Base-by-base conservation (phyloP, 2,888 invertebrate genomes). In the Sabellastarte sp. region DNA sequence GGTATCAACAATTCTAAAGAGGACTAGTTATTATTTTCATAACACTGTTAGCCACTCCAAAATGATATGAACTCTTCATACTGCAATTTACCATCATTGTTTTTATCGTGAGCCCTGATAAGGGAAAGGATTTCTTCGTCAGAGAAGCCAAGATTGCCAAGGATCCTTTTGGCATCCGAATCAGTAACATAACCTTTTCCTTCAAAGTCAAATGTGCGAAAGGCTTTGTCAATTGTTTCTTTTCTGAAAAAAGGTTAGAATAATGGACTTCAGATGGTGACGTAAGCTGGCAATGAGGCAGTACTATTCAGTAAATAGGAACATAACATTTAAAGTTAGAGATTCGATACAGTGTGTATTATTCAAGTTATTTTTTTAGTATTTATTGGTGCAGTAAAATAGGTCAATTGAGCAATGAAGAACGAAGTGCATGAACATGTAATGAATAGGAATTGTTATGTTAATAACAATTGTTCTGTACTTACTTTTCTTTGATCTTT, bases 41-140 rank as follows among this genome's bases (percentile, higher is more conserved):
- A n/a, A n/a, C n/a, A n/a, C n/a, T n/a, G n/a, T 26, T 53, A 60
- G 29, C 15, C 58, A 31, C 61, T 66, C 69, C 69, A 67, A 56
- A 66, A 68, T 32, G 63, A 63, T 3, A 69, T 63, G 50, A 69
- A 69, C 32, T 69, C 69, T 10, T 69, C 65, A 57, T 60, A 69
- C 63, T 69, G 69, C 0, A 69, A 63, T 33, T 33, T n/a, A 41
- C 69, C 69, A 50, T 69, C 69, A 29, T 67, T 32, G 61, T 69
- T 69, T n/a, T 32, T 28, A 50, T 69, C 69, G 29, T 69, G 67
- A 4, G 64, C 28, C n/a, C 32, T 41, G 24, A 69, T 50, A 26
- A 69, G 55, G 15, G 41, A 15, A n/a, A 53, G n/a, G 32, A 68
- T 65, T 32, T 68, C 61, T 5, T 32, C 33, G 50, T 67, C 69